Percentiles rank a stretch among this genome's conserved stretches.
Evolutionary conservation across 2,888 invertebrate genomes (phyloP).

Genomic region (Eulithis testata): DNA sequence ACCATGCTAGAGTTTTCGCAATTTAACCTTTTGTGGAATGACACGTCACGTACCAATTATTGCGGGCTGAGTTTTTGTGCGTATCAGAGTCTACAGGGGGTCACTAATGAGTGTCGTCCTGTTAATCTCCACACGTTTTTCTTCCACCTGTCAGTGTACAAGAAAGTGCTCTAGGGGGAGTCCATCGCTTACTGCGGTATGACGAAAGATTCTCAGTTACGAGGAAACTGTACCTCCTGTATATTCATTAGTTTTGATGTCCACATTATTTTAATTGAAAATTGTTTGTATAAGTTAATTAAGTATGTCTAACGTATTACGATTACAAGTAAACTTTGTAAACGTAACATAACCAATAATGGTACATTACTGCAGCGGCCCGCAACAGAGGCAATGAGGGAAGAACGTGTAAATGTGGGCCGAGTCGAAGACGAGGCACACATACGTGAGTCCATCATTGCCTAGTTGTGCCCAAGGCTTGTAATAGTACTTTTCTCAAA

Average conservation of each 20-base stretch:
- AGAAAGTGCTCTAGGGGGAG: slow-evolving; percentile 27
- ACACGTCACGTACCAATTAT: slow-evolving; percentile 32
- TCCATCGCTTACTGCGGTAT: slow-evolving; percentile 15
- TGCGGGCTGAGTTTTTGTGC: slow-evolving; percentile 24
- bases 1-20: slow-evolving; percentile 18
- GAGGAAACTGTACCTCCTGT: slow-evolving; percentile 25
- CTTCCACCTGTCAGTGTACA: slow-evolving; percentile 27
- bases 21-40: slow-evolving; percentile 21
- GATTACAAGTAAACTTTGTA: too few relatives aligned
- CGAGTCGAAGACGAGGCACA: too few relatives aligned
- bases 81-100: slow-evolving; percentile 32
- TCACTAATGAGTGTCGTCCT: slow-evolving; percentile 35
- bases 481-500: too few relatives aligned
- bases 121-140: slow-evolving; percentile 37
- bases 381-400: too few relatives aligned
- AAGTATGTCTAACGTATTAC: too few relatives aligned
- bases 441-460: too few relatives aligned
- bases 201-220: slow-evolving; percentile 28
- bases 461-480: too few relatives aligned
- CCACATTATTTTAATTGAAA: slow-evolving; percentile 5
- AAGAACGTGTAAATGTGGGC: too few relatives aligned
- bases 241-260: slow-evolving; percentile 9
- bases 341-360: too few relatives aligned
- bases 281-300: too few relatives aligned
- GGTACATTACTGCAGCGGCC: too few relatives aligned